These are phyloP conservation scores for Calephelis virginiensis DNA, from an alignment of 1,140 invertebrate genomes.

Conservation along the genomic window DNA sequence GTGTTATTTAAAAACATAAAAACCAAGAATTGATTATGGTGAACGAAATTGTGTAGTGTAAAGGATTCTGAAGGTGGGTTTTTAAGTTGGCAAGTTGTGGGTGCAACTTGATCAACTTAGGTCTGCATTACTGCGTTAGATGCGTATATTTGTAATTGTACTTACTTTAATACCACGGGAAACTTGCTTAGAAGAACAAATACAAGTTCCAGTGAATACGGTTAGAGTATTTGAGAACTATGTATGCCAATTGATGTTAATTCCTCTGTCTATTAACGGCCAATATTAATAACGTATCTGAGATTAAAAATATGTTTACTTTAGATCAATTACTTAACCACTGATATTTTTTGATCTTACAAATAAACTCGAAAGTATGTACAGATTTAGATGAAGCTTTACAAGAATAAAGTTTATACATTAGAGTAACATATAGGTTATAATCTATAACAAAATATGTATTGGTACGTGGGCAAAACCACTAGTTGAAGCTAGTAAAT, in stretches of 20 bases:
- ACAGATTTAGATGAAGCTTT: too few species aligned
- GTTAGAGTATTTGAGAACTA: conserved; percentile 9
- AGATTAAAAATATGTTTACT: too few species aligned
- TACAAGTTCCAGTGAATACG: conserved; percentile 11
- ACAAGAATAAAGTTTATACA: too few species aligned
- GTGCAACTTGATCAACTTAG: conserved; percentile 17
- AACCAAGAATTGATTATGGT: conserved; percentile 53
- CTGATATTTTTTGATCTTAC: too few species aligned
- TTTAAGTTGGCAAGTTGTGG: conserved; percentile 19
- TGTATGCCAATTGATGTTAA: conserved; percentile 10
- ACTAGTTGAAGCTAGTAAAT: too few species aligned
- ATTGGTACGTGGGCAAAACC: too few species aligned
- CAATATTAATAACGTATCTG: background rate
- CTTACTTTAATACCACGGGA: conserved; percentile 6
- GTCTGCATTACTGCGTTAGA: conserved; percentile 16
- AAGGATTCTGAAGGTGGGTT: conserved; percentile 66
- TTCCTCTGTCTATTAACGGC: background rate
- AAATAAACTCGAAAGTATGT: too few species aligned
- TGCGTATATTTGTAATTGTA: conserved; percentile 15
- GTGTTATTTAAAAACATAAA: conserved; percentile 29
- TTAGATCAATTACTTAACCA: too few species aligned
- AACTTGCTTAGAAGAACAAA: conserved; percentile 16
- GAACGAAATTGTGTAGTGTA: conserved; percentile 51
- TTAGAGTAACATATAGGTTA: too few species aligned
- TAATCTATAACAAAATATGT: too few species aligned